A percentile compares a stretch with the other conserved stretches of the same genome.
Evolutionary conservation across 2,888 invertebrate species (phyloP).

Genomic region (Oscheius sp.): DNA sequence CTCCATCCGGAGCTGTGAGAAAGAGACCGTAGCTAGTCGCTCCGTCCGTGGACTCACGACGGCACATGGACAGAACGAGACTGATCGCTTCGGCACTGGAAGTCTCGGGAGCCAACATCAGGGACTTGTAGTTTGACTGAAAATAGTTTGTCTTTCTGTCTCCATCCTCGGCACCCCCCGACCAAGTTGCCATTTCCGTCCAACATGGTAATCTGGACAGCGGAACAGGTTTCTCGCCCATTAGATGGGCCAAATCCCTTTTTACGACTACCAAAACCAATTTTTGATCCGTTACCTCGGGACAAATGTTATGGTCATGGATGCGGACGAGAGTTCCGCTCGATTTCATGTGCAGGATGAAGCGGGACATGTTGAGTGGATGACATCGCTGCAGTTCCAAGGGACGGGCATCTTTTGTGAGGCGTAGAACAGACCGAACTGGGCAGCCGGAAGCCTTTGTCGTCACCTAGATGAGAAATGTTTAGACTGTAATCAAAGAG

Average conservation of each 20-base stretch:
- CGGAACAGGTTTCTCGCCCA: constrained; percentile 9
- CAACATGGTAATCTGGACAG: not conserved
- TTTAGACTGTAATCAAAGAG: not conserved
- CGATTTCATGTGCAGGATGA: constrained; percentile 87
- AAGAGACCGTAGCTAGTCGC: constrained; percentile 39
- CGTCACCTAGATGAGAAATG: constrained; percentile 33
- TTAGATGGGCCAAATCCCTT: constrained; percentile 18
- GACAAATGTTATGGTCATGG: constrained; percentile 89
- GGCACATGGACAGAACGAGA: constrained; percentile 60
- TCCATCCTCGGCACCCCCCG: not conserved
- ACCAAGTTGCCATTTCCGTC: not conserved
- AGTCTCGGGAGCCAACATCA: constrained; percentile 63
- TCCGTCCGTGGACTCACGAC: constrained; percentile 41
- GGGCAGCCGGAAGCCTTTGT: constrained; percentile 46
- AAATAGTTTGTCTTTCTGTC: constrained; percentile 18
- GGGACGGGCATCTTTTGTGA: constrained; percentile 89
- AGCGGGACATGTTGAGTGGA: constrained; percentile 88
- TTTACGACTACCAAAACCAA: not conserved
- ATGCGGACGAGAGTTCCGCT: constrained; percentile 89
- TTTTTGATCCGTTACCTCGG: constrained; percentile 77
- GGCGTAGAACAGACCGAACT: constrained; percentile 44
- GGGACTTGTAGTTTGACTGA: constrained; percentile 70
- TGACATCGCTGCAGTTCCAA: constrained; percentile 92
- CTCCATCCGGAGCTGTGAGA: constrained; percentile 46
- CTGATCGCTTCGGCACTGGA: constrained; percentile 55